These are phyloP conservation scores for Epirrhoe tristata DNA, from an alignment of 2,888 invertebrate genomes.

Conservation along the genomic window DNA sequence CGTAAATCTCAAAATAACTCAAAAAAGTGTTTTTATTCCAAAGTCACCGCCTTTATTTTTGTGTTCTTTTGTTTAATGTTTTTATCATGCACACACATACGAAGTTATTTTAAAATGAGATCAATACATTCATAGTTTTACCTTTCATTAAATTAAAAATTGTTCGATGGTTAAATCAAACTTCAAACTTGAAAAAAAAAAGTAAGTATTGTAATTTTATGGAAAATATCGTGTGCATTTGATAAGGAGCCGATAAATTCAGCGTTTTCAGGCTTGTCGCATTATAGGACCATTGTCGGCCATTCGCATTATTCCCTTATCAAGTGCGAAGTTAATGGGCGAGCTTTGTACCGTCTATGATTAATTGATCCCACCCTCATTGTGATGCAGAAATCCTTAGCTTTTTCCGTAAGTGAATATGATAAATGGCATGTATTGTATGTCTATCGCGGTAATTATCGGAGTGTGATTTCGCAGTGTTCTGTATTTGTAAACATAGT, in stretches of 20 bases:
- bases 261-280: conserved; percentile 66
- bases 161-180: not conserved
- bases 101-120: no score
- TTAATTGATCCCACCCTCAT: conserved; percentile 81
- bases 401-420: conserved; percentile 74
- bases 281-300: conserved; percentile 66
- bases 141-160: no score
- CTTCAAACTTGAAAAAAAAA: not conserved
- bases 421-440: conserved; percentile 68
- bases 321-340: conserved; percentile 83
- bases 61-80: no score
- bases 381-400: conserved; percentile 81
- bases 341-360: conserved; percentile 81
- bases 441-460: conserved; percentile 59
- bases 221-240: conserved; percentile 65
- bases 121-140: no score
- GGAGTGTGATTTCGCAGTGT: conserved; percentile 53
- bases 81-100: no score
- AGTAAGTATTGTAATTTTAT: conserved; percentile 15
- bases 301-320: conserved; percentile 75
- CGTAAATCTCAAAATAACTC: no score
- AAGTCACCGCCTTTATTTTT: no score
- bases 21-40: no score
- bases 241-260: conserved; percentile 75
- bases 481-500: conserved; percentile 45